A percentile compares a stretch with the other conserved stretches of the same genome.
phyloP scores from a whole-genome alignment of 2,797 vertebrate genomes.

The Simalia tracyae region DNA sequence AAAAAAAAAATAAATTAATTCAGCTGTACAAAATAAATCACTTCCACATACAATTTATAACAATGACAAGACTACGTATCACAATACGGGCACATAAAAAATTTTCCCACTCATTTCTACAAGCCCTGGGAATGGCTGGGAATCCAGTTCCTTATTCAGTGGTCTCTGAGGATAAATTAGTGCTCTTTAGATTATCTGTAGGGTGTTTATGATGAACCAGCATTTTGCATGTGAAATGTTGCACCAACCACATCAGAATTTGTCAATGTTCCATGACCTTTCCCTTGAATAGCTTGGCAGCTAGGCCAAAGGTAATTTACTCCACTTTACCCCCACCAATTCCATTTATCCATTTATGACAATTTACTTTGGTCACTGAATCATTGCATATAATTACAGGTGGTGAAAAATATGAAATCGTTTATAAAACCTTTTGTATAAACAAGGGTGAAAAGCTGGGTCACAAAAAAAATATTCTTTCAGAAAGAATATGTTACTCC shows the following conservation, averaged over 20 bases:
- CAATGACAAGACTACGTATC: constrained; percentile 89
- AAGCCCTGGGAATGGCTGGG: constrained; percentile 76
- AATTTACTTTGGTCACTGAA: constrained; percentile 48
- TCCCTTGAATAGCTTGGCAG: constrained; percentile 58
- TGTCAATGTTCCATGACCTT: constrained; percentile 61
- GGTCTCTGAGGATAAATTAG: constrained; percentile 90
- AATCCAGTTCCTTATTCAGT: constrained; percentile 80
- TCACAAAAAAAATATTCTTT: constrained; percentile 48
- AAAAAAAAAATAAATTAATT: constrained; percentile 97
- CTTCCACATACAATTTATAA: constrained; percentile 78
- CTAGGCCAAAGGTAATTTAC: constrained; percentile 64
- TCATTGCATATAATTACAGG: constrained; percentile 45
- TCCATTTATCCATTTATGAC: constrained; percentile 52
- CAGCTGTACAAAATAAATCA: constrained; percentile 92
- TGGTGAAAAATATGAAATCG: constrained; percentile 28
- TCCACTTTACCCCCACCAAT: constrained; percentile 27
- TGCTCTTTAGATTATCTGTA: constrained; percentile 79
- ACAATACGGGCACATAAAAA: constrained; percentile 80
- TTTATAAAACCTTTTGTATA: constrained; percentile 36
- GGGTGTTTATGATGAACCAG: constrained; percentile 60
- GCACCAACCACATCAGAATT: constrained; percentile 61
- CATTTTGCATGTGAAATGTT: constrained; percentile 57
- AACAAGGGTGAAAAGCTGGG: constrained; percentile 47
- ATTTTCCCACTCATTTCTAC: constrained; percentile 80
- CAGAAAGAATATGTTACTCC: constrained; percentile 39